Base-by-base conservation (phyloP, 2,797 vertebrate genomes). In the Sebastes aleutianus region DNA sequence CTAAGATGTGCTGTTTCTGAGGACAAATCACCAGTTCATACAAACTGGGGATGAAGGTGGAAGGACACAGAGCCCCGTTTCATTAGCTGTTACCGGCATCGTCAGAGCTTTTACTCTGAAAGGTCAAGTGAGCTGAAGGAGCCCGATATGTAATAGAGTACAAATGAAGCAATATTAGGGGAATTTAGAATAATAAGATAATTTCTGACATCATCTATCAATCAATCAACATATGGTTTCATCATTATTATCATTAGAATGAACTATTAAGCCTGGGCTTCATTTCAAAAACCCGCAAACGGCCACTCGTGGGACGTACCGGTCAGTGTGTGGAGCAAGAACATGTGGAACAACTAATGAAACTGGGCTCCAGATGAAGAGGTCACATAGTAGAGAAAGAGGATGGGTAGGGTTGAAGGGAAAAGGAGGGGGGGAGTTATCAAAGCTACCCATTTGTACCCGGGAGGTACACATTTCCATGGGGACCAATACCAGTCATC, bases 1-100 rank as follows among this genome's bases (percentile, higher is more conserved):
- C 88, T 91, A 89, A 88, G 83, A 92, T 93, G 89, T 93, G 92
- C 92, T 88, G 87, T 92, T 94, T 95, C 85, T 86, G 84, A 92
- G 87, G 87, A 93, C 81, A 80, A 81, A 83, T 88, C 81, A 88
- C 82, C 79, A 66, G 76, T 92, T 90, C 89, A 54, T 93, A 94
- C 90, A 92, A 93, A 90, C 66, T 24, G 68, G 81, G 80, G 75
- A 67, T 26, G 73, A 34, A 34, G 57, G 67, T 58, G 63, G 53
- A 50, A 26, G 66, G 80, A 65, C 29, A 65, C 39, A n/a, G 56
- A 76, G 66, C 70, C 80, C 76, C 0, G 72, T 85, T 90, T 90
- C 81, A 89, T 6, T 50, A 78, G 82, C 62, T 82, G 68, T 67
- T 22, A 64, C 7, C 2, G 8, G 47, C 47, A 43, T 79, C 53